Percentiles rank a stretch among this genome's conserved stretches.
Conservation (phyloP, 2,113 vertebrate genomes). For the Sminthopsis crassicaudata region DNA sequence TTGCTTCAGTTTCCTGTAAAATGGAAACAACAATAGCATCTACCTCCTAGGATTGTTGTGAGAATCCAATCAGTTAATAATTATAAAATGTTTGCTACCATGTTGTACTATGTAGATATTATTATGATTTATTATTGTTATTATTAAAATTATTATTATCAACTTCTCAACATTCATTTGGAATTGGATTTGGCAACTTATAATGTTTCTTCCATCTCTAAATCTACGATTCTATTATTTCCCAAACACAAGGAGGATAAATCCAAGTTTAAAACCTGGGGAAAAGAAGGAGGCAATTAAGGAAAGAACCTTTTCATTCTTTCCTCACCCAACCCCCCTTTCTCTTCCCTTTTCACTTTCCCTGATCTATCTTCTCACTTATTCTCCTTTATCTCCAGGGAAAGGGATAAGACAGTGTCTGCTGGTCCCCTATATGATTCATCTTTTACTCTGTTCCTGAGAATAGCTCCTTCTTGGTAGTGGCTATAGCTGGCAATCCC, state of each 20-base stretch:
- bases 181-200: neutral
- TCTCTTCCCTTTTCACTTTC: neutral
- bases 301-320: neutral
- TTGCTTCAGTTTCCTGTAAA: neutral
- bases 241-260: neutral
- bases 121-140: neutral
- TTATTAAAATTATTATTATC: neutral
- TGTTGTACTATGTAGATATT: neutral
- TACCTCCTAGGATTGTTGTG: neutral
- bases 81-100: neutral
- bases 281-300: neutral
- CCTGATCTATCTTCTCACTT: neutral
- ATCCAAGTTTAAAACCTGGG: neutral
- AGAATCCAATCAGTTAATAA: neutral
- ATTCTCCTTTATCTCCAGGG: neutral
- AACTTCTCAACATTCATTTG: neutral
- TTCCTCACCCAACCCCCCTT: neutral
- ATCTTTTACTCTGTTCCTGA: neutral
- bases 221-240: neutral
- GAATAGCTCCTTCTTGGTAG: neutral
- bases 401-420: neutral
- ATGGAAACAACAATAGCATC: neutral
- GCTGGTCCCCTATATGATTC: neutral
- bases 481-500: neutral
- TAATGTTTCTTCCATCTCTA: neutral